These are phyloP conservation scores for Lamellibrachia columna DNA, from an alignment of 2,888 invertebrate genomes.

Conservation along the genomic window DNA sequence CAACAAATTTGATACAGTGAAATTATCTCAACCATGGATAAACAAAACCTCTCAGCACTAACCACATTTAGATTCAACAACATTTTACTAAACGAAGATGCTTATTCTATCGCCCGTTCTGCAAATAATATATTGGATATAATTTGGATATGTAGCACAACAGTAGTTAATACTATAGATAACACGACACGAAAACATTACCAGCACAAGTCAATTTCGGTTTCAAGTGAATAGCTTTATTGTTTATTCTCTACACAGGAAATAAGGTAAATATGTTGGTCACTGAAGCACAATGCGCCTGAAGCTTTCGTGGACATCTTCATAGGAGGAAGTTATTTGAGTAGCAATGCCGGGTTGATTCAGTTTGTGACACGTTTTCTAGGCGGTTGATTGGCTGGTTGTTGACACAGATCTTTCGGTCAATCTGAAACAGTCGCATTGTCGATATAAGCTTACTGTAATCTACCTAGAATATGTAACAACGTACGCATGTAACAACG, in stretches of 20 bases:
- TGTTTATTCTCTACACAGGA: neutral
- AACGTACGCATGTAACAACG: no score
- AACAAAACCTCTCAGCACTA: no score
- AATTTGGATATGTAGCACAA: no score
- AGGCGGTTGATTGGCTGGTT: neutral
- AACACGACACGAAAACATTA: neutral
- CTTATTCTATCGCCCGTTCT: no score
- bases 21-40: no score
- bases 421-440: neutral
- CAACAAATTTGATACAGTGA: no score
- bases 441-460: neutral
- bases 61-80: no score
- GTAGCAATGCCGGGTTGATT: neutral
- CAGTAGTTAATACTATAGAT: neutral
- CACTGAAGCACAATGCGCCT: neutral
- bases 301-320: neutral
- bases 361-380: neutral
- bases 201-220: neutral
- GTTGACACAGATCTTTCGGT: neutral
- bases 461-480: neutral
- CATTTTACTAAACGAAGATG: no score
- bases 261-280: neutral
- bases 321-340: neutral
- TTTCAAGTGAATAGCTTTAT: neutral
- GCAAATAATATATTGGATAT: no score